Conservation (phyloP, 2,888 invertebrate genomes). For the Lissocephala sabroskyi region DNA sequence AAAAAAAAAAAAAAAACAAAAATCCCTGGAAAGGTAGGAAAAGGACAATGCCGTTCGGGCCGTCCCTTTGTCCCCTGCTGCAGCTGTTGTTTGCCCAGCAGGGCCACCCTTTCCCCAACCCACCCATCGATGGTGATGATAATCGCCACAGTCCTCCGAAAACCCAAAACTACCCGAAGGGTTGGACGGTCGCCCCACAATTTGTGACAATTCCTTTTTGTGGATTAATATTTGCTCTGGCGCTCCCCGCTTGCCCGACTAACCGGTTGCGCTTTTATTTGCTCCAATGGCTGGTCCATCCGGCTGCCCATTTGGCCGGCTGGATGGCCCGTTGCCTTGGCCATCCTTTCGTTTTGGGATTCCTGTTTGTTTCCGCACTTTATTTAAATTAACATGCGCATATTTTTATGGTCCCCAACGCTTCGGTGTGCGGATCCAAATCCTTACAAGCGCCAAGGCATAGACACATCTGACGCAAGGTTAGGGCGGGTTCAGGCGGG, state of each 20-base stretch:
- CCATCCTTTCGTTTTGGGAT: neutral
- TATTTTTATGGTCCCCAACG: slow-evolving; percentile 32
- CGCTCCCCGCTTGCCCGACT: neutral
- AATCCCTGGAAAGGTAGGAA: slow-evolving; percentile 3
- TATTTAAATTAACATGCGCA: slow-evolving; percentile 57
- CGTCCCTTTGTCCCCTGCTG: slow-evolving; percentile 40
- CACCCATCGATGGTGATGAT: slow-evolving; percentile 15
- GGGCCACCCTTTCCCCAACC: slow-evolving; percentile 29
- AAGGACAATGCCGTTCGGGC: slow-evolving; percentile 25
- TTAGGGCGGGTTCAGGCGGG: slow-evolving; percentile 1
- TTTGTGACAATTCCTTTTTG: slow-evolving; percentile 66
- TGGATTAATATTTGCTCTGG: slow-evolving; percentile 61
- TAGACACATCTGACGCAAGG: slow-evolving; percentile 4
- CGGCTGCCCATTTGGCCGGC: neutral
- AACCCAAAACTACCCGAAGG: neutral
- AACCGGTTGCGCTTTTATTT: slow-evolving; percentile 57
- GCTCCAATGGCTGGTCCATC: neutral
- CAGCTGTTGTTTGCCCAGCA: slow-evolving; percentile 56
- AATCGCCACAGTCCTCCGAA: slow-evolving; percentile 2
- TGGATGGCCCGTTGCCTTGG: slow-evolving; percentile 13
- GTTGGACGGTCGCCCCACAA: slow-evolving; percentile 41
- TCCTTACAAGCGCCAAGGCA: slow-evolving; percentile 7
- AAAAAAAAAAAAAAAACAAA: neutral
- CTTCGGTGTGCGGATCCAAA: slow-evolving; percentile 5
- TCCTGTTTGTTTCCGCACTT: slow-evolving; percentile 38